A percentile compares a stretch with the other conserved stretches of the same genome.
phyloP scores from a whole-genome alignment of 2,888 invertebrate genomes.

The Apodemia duryi region DNA sequence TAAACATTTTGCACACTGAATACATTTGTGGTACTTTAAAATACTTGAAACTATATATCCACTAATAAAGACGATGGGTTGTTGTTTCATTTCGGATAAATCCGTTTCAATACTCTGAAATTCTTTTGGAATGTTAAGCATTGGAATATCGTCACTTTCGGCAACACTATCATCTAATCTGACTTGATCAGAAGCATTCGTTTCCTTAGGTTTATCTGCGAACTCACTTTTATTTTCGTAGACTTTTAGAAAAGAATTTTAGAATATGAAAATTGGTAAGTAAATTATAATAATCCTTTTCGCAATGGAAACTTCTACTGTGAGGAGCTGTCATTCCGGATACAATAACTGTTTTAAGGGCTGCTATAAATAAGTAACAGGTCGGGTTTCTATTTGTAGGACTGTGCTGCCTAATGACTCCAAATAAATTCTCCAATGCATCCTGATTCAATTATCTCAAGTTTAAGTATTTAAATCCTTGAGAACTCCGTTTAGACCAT shows the following conservation, averaged over 20 bases:
- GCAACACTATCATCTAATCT: neutral
- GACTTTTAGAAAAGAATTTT: neutral
- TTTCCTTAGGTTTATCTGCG: neutral
- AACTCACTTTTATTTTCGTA: neutral
- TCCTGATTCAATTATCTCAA: slow-evolving; percentile 28
- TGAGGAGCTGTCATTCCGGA: slow-evolving; percentile 18
- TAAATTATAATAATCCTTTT: slow-evolving; percentile 16
- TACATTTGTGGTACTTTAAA: slow-evolving; percentile 1
- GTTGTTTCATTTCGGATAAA: neutral
- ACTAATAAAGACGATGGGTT: slow-evolving; percentile 3
- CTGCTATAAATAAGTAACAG: slow-evolving; percentile 19
- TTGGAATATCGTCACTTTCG: neutral
- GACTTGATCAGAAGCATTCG: neutral
- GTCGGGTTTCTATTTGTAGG: slow-evolving; percentile 28
- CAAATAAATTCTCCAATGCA: slow-evolving; percentile 30
- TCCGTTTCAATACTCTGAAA: neutral
- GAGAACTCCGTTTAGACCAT: neutral
- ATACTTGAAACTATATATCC: slow-evolving; percentile 5
- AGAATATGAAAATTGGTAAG: slow-evolving; percentile 9
- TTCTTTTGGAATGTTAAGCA: neutral
- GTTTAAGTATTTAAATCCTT: slow-evolving; percentile 27
- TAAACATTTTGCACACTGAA: neutral
- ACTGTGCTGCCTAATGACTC: slow-evolving; percentile 28
- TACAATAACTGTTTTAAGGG: slow-evolving; percentile 20
- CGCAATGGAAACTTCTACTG: slow-evolving; percentile 18